Evolutionary conservation across 2,113 vertebrate species (phyloP), one percentile per base, ranked within the genome.

Genomic region (Dendropsophus ebraccatus): DNA sequence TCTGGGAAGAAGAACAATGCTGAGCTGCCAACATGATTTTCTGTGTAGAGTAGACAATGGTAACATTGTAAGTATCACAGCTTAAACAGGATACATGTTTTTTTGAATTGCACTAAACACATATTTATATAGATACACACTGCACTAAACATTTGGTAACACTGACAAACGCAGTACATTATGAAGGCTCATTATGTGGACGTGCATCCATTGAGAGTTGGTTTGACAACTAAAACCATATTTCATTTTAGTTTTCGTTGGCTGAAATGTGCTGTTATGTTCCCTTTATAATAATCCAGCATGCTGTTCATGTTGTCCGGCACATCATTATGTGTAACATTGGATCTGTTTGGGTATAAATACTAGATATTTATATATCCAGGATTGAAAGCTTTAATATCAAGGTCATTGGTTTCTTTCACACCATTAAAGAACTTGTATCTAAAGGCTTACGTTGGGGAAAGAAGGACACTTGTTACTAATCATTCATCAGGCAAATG

Each of bases 1-100:
- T 84, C 82, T 84, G 72, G 82, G 82, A 84, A 45, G 56, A 76
- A 84, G 69, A 84, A 30, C 69, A 76, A 60, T 32, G 25, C 60
- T 32, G 17, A 62, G 69, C 54, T 84, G 82, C 82, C 82, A 84
- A 84, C 72, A 84, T 84, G n/a, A 76, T 84, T 84, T 84, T 49
- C 82, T 74, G 56, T 62, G 54, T 84, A 75, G 41, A 58, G 54
- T 28, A 62, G 70, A 84, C 82, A 84, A 84, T 76, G 37, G 32
- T 76, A 60, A 76, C 72, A 76, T 76, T 84, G 54, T 49, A 75
- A 60, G 70, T 58, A 60, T 76, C 49, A 62, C 54, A 74, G 82
- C 35, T 74, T 73, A 74, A 74, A 74, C 81, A 82, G 67, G 28
- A 9, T 41, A 75, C 49, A 58, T 84, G 37, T 83, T 75, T 75